phyloP scores from a whole-genome alignment of 2,888 invertebrate genomes.

The Ypsolopha sequella region DNA sequence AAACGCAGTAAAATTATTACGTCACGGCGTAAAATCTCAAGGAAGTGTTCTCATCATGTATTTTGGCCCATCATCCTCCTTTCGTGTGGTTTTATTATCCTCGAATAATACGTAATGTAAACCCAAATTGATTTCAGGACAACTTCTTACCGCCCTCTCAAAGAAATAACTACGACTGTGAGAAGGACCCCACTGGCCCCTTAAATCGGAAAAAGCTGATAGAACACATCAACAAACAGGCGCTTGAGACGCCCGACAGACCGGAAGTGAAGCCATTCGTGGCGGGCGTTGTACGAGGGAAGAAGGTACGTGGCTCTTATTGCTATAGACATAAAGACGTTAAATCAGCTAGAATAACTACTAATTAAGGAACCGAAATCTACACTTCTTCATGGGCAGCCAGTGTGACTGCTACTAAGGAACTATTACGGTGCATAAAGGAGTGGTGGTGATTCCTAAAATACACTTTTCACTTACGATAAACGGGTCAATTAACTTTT shows the following conservation, averaged over 20 bases:
- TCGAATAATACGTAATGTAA: too few species aligned
- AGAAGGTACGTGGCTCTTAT: conserved; percentile 73
- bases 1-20: too few species aligned
- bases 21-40: too few species aligned
- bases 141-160: conserved; percentile 96
- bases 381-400: too few species aligned
- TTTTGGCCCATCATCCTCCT: too few species aligned
- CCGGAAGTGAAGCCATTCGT: conserved; percentile 96
- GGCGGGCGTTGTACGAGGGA: conserved; percentile 91
- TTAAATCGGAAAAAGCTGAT: conserved; percentile 94
- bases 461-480: too few species aligned
- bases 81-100: too few species aligned
- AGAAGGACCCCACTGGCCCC: conserved; percentile 95
- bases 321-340: neutral
- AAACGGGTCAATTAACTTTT: too few species aligned
- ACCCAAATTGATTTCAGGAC: conserved; percentile 76
- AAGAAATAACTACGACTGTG: conserved; percentile 96
- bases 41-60: too few species aligned
- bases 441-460: neutral
- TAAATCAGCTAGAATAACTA: too few species aligned
- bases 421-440: neutral
- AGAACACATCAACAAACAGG: conserved; percentile 97
- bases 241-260: conserved; percentile 97
- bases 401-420: too few species aligned
- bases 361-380: too few species aligned